Evolutionary conservation across 2,797 vertebrate genomes (phyloP).

Genomic region (Brachymystax lenok): DNA sequence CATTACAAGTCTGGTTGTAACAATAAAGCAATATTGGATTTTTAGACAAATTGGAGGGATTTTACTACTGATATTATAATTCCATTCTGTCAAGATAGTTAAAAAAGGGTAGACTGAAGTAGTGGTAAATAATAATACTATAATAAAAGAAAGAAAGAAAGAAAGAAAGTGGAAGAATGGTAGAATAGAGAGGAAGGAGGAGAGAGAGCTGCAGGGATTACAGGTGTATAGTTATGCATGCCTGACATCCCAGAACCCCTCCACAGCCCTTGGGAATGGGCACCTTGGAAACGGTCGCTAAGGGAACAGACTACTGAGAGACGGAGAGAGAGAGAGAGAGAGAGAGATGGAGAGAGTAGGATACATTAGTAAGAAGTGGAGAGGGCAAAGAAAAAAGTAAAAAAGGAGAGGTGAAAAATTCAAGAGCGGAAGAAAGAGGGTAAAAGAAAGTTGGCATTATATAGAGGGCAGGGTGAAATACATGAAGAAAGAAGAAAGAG

Average conservation of each 20-base stretch:
- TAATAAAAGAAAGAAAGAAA: slow-evolving; percentile 18
- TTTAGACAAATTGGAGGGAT: slow-evolving; percentile 30
- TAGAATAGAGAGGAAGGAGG: neutral
- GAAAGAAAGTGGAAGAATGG: neutral
- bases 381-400: neutral
- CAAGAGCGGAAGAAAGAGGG: slow-evolving; percentile 11
- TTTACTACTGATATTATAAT: slow-evolving; percentile 28
- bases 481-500: neutral
- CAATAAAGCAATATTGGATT: slow-evolving; percentile 7
- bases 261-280: slow-evolving; percentile 72
- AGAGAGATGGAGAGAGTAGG: slow-evolving; percentile 35
- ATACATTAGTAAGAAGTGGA: neutral
- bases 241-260: slow-evolving; percentile 76
- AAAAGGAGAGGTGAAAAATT: neutral
- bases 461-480: slow-evolving; percentile 16
- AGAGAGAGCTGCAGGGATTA: slow-evolving; percentile 53
- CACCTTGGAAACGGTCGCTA: slow-evolving; percentile 81
- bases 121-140: slow-evolving; percentile 16
- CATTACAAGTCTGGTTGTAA: slow-evolving; percentile 7
- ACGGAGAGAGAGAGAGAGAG: slow-evolving; percentile 27
- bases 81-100: slow-evolving; percentile 6
- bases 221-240: slow-evolving; percentile 79
- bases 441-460: slow-evolving; percentile 16
- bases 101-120: neutral
- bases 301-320: slow-evolving; percentile 71